phyloP scores from a whole-genome alignment of 1,140 invertebrate species.

The Drosophila pallidifrons region DNA sequence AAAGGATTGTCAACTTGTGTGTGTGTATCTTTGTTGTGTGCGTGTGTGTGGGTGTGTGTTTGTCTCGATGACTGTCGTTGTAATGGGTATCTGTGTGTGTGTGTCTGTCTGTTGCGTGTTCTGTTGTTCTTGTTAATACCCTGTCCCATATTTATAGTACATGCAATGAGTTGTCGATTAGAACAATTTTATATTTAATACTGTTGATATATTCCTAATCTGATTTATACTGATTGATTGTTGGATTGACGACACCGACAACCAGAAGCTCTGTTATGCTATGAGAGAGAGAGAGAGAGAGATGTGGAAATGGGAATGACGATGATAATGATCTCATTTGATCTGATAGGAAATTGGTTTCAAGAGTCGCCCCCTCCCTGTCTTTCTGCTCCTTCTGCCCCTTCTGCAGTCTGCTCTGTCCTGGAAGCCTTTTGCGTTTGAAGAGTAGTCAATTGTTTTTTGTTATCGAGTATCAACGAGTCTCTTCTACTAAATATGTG shows the following conservation, averaged over 20 bases:
- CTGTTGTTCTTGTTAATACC: constrained; percentile 40
- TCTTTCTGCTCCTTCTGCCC: background rate
- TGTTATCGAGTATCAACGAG: constrained; percentile 12
- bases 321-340: background rate
- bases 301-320: constrained; percentile 6
- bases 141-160: constrained; percentile 22
- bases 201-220: constrained; percentile 25
- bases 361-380: constrained; percentile 9
- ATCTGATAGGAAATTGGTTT: constrained; percentile 17
- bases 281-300: background rate
- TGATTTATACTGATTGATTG: constrained; percentile 5
- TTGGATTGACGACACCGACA: constrained; percentile 25
- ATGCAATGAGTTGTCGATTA: constrained; percentile 26
- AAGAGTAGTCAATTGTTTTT: background rate
- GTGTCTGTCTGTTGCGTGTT: constrained; percentile 31
- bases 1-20: constrained; percentile 73
- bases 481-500: constrained; percentile 21
- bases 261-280: constrained; percentile 44
- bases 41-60: constrained; percentile 40
- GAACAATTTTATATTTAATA: constrained; percentile 33
- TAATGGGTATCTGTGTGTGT: constrained; percentile 32
- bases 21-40: constrained; percentile 44
- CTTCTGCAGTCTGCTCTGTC: background rate
- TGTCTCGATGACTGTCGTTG: constrained; percentile 36
- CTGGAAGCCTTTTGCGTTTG: constrained; percentile 32